Conservation (phyloP, 1,140 invertebrate species). For the Bombus fervidus region DNA sequence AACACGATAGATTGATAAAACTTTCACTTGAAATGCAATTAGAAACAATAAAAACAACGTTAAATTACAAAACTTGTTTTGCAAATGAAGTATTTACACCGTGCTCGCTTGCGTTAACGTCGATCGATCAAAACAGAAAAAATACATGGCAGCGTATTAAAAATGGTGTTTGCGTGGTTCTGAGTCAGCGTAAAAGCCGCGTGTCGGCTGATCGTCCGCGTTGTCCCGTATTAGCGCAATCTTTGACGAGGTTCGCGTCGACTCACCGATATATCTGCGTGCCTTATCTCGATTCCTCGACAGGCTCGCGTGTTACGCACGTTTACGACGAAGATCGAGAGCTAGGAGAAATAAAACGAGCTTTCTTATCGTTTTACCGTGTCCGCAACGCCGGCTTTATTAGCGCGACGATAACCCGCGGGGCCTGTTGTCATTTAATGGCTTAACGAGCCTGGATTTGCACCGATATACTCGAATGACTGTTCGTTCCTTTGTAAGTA, state of each 20-base stretch:
- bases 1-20: too few relatives aligned
- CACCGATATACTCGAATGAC: constrained; percentile 18
- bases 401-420: constrained; percentile 67
- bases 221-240: constrained; percentile 46
- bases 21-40: too few relatives aligned
- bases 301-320: constrained; percentile 60
- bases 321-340: constrained; percentile 59
- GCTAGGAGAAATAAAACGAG: constrained; percentile 65
- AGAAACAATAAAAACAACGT: too few relatives aligned
- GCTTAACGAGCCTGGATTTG: constrained; percentile 54
- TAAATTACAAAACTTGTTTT: too few relatives aligned
- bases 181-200: constrained; percentile 5
- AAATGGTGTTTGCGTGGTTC: neutral
- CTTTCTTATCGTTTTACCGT: constrained; percentile 62
- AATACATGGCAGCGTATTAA: neutral
- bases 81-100: too few relatives aligned
- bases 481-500: constrained; percentile 9
- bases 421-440: constrained; percentile 58
- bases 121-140: neutral
- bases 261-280: constrained; percentile 35
- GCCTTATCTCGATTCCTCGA: constrained; percentile 62
- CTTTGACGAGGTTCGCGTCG: constrained; percentile 42
- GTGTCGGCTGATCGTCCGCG: constrained; percentile 4
- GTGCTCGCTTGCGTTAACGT: neutral
- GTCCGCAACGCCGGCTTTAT: constrained; percentile 67